Conservation (phyloP, 2,888 invertebrate species). For the Troides oblongomaculatus region DNA sequence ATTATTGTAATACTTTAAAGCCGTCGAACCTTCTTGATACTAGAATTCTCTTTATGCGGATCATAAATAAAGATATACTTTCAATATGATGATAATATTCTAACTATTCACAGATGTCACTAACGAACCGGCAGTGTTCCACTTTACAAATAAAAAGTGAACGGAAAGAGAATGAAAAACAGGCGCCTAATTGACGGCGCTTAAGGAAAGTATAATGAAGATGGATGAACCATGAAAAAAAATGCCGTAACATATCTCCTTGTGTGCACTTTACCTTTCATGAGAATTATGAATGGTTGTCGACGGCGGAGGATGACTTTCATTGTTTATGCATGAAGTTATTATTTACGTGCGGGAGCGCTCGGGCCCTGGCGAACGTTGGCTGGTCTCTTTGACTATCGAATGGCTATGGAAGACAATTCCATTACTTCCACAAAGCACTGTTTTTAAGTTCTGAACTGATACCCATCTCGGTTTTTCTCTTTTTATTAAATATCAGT, state of each 20-base stretch:
- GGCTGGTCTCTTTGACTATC: slow-evolving; percentile 23
- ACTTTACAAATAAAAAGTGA: slow-evolving; percentile 10
- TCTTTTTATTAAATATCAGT: no score
- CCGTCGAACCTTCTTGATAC: no score
- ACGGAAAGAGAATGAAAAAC: slow-evolving; percentile 16
- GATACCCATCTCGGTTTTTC: no score
- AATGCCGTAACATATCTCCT: slow-evolving; percentile 21
- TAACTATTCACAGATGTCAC: background rate
- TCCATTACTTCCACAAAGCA: slow-evolving; percentile 1
- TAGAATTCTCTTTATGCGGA: no score
- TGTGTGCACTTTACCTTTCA: slow-evolving; percentile 36
- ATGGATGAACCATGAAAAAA: slow-evolving; percentile 26
- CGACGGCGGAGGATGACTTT: slow-evolving; percentile 48
- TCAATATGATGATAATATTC: background rate
- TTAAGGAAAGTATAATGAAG: slow-evolving; percentile 25
- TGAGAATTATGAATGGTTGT: slow-evolving; percentile 52
- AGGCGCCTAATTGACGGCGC: slow-evolving; percentile 20
- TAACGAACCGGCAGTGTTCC: slow-evolving; percentile 11
- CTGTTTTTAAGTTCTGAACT: background rate
- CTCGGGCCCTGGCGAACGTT: slow-evolving; percentile 35
- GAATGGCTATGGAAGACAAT: slow-evolving; percentile 10
- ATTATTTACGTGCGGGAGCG: slow-evolving; percentile 57
- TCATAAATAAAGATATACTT: no score
- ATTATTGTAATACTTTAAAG: no score
- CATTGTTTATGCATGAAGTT: slow-evolving; percentile 72